These are phyloP conservation scores for Orcinus orca DNA, from an alignment of 2,113 vertebrate genomes.

Conservation along the genomic window DNA sequence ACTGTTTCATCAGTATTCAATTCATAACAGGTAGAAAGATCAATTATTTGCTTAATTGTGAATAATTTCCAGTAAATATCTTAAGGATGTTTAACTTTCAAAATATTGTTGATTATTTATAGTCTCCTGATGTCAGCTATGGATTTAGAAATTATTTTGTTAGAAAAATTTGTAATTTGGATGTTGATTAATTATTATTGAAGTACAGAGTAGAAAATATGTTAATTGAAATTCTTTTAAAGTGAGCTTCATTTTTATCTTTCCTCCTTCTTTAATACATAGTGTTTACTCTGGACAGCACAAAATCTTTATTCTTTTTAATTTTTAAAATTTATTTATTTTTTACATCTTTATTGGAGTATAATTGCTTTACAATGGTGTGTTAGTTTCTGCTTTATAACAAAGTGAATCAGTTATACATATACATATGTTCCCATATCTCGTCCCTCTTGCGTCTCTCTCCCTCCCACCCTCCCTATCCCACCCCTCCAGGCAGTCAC, in stretches of 20 bases:
- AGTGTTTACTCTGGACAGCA: background rate
- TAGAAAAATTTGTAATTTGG: conserved; percentile 30
- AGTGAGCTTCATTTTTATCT: conserved; percentile 7
- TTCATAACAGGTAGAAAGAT: background rate
- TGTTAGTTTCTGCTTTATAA: too few species aligned
- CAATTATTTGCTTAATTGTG: background rate
- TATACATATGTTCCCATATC: too few species aligned
- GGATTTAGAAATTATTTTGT: conserved; percentile 5
- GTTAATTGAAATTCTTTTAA: conserved; percentile 29
- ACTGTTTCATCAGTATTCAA: background rate
- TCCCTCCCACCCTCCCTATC: too few species aligned
- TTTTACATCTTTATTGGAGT: too few species aligned
- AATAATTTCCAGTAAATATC: background rate
- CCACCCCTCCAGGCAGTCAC: too few species aligned
- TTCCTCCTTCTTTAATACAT: conserved; percentile 18
- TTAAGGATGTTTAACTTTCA: conserved; percentile 17
- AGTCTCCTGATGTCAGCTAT: background rate
- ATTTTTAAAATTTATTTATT: too few species aligned
- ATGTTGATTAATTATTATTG: background rate
- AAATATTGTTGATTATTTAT: conserved; percentile 7
- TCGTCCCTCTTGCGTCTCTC: too few species aligned
- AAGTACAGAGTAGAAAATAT: background rate
- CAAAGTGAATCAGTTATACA: too few species aligned
- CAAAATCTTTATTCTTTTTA: background rate
- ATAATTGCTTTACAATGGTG: too few species aligned